phyloP scores from a whole-genome alignment of 2,113 vertebrate genomes.

The Tychaedon coryphoeus region DNA sequence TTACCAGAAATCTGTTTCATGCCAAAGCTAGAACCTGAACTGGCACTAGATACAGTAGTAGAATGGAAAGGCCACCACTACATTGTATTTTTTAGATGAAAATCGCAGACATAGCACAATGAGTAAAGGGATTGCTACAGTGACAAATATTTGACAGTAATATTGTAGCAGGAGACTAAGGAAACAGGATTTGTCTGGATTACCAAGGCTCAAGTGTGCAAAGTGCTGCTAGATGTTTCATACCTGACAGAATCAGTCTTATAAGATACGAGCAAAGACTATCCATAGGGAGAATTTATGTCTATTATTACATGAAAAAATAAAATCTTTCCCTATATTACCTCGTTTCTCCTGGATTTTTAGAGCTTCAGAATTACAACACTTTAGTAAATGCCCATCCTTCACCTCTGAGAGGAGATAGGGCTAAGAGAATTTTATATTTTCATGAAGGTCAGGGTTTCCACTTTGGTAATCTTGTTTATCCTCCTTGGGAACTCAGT shows the following conservation, averaged over 20 bases:
- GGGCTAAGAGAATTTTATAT: not conserved
- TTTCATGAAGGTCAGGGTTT: not conserved
- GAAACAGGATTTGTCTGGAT: slow-evolving; percentile 12
- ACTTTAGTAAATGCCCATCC: not conserved
- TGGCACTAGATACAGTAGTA: not conserved
- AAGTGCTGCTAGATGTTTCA: not conserved
- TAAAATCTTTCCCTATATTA: not conserved
- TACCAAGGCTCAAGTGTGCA: not conserved
- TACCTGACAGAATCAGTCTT: not conserved
- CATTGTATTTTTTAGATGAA: not conserved
- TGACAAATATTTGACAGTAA: not conserved
- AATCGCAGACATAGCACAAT: not conserved
- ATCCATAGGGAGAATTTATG: not conserved
- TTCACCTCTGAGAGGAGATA: not conserved
- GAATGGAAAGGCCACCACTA: not conserved
- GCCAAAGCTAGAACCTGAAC: not conserved
- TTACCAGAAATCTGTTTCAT: not conserved
- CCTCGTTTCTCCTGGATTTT: not conserved
- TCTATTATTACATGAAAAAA: not conserved
- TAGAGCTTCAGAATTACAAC: not conserved
- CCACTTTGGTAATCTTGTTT: not conserved
- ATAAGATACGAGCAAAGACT: not conserved
- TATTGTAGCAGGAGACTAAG: not conserved
- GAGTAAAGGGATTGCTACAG: not conserved
- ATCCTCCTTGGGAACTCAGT: not conserved